Evolutionary conservation across 2,888 invertebrate genomes (phyloP), one percentile per base, ranked within the genome.

Genomic region (Harmothoe impar): DNA sequence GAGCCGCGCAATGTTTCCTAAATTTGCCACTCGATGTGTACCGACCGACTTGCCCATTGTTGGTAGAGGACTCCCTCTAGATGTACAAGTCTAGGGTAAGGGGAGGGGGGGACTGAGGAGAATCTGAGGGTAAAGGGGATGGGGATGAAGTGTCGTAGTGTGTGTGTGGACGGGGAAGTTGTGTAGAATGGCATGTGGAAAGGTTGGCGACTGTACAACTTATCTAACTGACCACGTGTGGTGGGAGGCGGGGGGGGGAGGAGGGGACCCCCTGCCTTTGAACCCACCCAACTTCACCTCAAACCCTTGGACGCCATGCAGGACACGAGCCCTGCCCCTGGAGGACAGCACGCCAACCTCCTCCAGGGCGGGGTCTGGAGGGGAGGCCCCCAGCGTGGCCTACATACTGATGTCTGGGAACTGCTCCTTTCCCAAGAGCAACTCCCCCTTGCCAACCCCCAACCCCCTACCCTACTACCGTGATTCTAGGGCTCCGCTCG

Each of bases 161-260:
- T n/a, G n/a, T n/a, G 43, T 33, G 33, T 0, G 77, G 77, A 7
- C 25, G 77, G 31, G 43, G 43, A 7, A 25, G 5, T 77, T 23
- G 77, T 3, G 77, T 17, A 29, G 77, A 77, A 31, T 77, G 17
- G 77, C 20, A 17, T 17, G 29, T 3, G 77, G 25, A 77, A 10
- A 10, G 43, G 43, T 62, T 62, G 62, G 72, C 72, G 31, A 29
- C 31, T 72, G 29, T 3, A 29, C 43, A 84, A 84, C 84, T 84
- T 84, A 84, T 84, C 84, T 84, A 84, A 84, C 84, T 84, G 84
- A 84, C 84, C 84, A 51, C 84, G 10, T n/a, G 23, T n/a, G n/a
- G n/a, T n/a, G n/a, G n/a, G n/a, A n/a, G n/a, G n/a, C n/a, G n/a
- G n/a, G n/a, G n/a, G n/a, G n/a, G n/a, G n/a, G n/a, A n/a, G n/a